Evolutionary conservation across 2,888 invertebrate genomes (phyloP).

Genomic region (Petrolisthes cinctipes): DNA sequence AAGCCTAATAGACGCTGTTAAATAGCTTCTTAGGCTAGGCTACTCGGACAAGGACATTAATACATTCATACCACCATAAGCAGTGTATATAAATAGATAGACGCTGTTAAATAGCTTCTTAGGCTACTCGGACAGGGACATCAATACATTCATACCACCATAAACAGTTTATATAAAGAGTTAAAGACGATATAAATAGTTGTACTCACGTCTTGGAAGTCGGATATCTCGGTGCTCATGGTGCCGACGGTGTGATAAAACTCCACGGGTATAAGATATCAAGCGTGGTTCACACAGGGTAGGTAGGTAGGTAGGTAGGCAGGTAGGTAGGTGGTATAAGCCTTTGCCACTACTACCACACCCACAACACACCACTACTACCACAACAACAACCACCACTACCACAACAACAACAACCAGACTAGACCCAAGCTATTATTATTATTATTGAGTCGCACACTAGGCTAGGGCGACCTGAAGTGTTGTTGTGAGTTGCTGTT

Average conservation of each 20-base stretch:
- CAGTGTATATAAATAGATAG: no score
- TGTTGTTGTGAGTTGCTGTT: conserved; percentile 15
- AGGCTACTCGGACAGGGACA: no score
- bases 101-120: no score
- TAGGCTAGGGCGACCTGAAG: conserved; percentile 44
- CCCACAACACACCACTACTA: conserved; percentile 16
- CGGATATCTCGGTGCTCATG: conserved; percentile 47
- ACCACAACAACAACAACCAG: conserved; percentile 25
- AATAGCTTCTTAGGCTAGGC: no score
- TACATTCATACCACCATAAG: no score
- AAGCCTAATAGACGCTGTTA: no score
- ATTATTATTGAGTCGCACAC: conserved; percentile 11
- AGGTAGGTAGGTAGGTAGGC: neutral
- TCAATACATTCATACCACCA: neutral
- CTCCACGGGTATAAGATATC: conserved; percentile 8
- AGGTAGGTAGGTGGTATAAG: neutral
- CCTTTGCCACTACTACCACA: conserved; percentile 17
- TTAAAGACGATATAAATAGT: neutral
- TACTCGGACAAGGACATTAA: no score
- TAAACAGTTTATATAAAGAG: neutral
- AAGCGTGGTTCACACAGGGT: neutral
- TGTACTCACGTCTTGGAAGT: conserved; percentile 56
- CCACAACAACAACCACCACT: conserved; percentile 32
- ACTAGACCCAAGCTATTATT: conserved; percentile 3
- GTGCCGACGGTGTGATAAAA: conserved; percentile 21